Evolutionary conservation across 2,888 invertebrate genomes (phyloP).

Genomic region (Cheilosia grossa): DNA sequence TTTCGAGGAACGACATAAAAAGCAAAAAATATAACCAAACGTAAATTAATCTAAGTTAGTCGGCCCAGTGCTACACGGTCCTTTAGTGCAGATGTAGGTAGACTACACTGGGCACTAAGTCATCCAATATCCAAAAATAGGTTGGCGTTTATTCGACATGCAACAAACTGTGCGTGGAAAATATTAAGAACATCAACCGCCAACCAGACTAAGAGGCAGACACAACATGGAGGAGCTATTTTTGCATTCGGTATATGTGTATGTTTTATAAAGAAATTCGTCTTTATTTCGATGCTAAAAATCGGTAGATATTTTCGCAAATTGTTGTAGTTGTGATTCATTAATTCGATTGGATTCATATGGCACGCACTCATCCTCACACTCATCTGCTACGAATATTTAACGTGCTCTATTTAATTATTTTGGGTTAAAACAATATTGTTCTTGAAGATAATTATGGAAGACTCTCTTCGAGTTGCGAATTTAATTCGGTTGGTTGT

Average conservation of each 20-base stretch:
- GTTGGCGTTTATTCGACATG: constrained; percentile 54
- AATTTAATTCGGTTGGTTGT: too few species aligned
- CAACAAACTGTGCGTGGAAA: constrained; percentile 61
- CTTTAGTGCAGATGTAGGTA: not conserved
- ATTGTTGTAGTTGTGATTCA: too few species aligned
- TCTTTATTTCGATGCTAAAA: not conserved
- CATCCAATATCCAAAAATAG: constrained; percentile 70
- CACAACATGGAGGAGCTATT: not conserved
- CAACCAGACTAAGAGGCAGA: constrained; percentile 54
- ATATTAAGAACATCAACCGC: constrained; percentile 48
- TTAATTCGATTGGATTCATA: too few species aligned
- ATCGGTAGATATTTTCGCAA: not conserved
- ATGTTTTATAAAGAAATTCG: not conserved
- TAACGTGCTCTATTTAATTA: too few species aligned
- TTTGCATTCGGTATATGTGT: not conserved
- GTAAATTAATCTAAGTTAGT: not conserved
- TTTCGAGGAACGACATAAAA: not conserved
- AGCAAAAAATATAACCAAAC: not conserved
- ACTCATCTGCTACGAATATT: too few species aligned
- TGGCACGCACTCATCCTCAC: too few species aligned
- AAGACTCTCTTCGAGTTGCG: too few species aligned
- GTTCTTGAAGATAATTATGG: too few species aligned
- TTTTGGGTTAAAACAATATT: too few species aligned
- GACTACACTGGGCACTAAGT: constrained; percentile 51
- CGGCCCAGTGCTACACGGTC: not conserved